Evolutionary conservation across 2,888 invertebrate species (phyloP).

Genomic region (Xestobium rufovillosum): DNA sequence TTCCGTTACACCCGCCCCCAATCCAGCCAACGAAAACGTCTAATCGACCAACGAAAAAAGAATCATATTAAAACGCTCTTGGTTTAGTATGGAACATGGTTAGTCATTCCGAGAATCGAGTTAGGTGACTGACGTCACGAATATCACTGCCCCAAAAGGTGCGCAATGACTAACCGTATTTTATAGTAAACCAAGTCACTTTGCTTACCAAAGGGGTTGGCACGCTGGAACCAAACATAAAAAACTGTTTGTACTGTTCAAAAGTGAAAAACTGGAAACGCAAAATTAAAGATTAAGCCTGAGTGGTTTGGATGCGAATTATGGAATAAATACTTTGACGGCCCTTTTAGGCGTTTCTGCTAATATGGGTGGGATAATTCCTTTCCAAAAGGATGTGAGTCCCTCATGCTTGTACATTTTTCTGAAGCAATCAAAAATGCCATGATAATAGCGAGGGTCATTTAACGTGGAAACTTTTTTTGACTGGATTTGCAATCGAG

Average conservation of each 20-base stretch:
- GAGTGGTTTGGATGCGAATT: constrained; percentile 14
- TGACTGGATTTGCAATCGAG: constrained; percentile 73
- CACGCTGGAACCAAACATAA: constrained; percentile 66
- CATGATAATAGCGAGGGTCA: constrained; percentile 57
- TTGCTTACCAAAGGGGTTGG: constrained; percentile 69
- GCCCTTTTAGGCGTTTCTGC: constrained; percentile 94
- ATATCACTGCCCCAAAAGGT: too few relatives aligned
- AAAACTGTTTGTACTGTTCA: constrained; percentile 84
- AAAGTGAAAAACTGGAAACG: constrained; percentile 73
- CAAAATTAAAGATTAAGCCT: constrained; percentile 12
- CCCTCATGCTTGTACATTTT: constrained; percentile 88
- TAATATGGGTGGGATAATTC: constrained; percentile 84
- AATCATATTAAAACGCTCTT: not conserved
- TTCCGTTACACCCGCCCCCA: constrained; percentile 86
- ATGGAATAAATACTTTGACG: constrained; percentile 55
- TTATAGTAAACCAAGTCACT: too few relatives aligned
- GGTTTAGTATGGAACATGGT: too few relatives aligned
- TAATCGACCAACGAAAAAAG: too few relatives aligned
- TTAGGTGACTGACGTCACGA: too few relatives aligned
- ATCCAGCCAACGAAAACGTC: constrained; percentile 83
- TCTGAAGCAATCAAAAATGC: constrained; percentile 77
- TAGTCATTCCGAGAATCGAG: too few relatives aligned
- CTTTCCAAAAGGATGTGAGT: constrained; percentile 81
- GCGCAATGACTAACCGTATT: too few relatives aligned
- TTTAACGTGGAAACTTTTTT: constrained; percentile 38